Base-by-base conservation (phyloP, 2,888 invertebrate species). In the Andrena bicolor region DNA sequence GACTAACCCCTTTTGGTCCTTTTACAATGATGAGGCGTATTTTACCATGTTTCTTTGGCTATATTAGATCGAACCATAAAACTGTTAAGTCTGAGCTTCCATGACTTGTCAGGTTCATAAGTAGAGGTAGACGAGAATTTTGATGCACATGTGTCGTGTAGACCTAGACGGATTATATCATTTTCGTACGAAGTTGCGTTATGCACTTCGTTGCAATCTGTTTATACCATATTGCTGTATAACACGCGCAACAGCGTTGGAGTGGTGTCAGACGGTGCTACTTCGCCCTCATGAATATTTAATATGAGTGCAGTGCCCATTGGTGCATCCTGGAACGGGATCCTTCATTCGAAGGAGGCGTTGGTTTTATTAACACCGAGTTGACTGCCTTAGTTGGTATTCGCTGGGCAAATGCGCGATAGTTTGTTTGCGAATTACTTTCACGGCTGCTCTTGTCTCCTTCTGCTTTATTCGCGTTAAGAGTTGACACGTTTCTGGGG, bases 221-320 rank as follows among this genome's bases (percentile, higher is more conserved):
- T 68, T 74, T 30, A 26, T 6, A 16, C 10, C 23, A 20, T 58
- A 20, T 26, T n/a, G 58, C 30, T 32, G 49, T 30, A n/a, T 60
- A 41, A 76, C 66, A 35, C 23, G 35, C 23, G 60, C 10, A 73
- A 68, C 58, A 49, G 26, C 49, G 51, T 65, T 60, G n/a, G 32
- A 35, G 35, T 41, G 51, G 16, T 30, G 51, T 51, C 49, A 49
- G 28, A 70, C 32, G 32, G 32, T 69, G 69, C 26, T 61, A n/a
- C 26, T 28, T 5, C 23, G 48, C 23, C 23, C 20, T 71, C 81
- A 82, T 82, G 81, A 76, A 81, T 82, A 76, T 76, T 82, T 76
- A 63, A 82, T 82, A n/a, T 10, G 7, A n/a, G 32, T n/a, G 8
- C n/a, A 28, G 48, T 53, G 8, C 26, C n/a, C 56, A 76, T 80